Conservation (phyloP, 2,888 invertebrate genomes). For the Zaprionus lineosus region DNA sequence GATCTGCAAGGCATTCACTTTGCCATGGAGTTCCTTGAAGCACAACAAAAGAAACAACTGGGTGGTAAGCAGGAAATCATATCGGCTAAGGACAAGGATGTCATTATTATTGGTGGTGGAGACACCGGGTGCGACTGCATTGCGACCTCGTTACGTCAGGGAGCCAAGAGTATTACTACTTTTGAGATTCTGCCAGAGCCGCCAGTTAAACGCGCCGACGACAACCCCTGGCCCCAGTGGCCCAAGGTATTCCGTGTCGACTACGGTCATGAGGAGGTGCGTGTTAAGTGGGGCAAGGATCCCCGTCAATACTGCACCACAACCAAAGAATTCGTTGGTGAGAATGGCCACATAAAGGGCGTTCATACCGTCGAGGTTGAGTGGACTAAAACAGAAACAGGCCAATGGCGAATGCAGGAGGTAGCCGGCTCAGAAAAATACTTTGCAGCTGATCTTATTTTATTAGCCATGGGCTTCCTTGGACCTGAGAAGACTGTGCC, state of each 20-base stretch:
- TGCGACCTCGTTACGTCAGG: slow-evolving; percentile 96
- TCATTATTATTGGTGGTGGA: slow-evolving; percentile 94
- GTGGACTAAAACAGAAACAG: slow-evolving; percentile 95
- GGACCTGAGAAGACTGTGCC: slow-evolving; percentile 96
- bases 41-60: slow-evolving; percentile 97
- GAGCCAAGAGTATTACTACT: slow-evolving; percentile 93
- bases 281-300: slow-evolving; percentile 94
- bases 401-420: slow-evolving; percentile 97
- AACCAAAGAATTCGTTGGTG: slow-evolving; percentile 96
- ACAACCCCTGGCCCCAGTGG: slow-evolving; percentile 99
- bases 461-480: slow-evolving; percentile 99
- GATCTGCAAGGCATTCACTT: slow-evolving; percentile 96
- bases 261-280: slow-evolving; percentile 99
- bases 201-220: slow-evolving; percentile 89
- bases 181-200: slow-evolving; percentile 99
- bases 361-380: slow-evolving; percentile 95
- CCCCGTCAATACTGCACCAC: slow-evolving; percentile 96
- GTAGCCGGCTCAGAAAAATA: slow-evolving; percentile 90
- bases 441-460: slow-evolving; percentile 93
- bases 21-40: slow-evolving; percentile 98
- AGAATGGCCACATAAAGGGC: slow-evolving; percentile 94
- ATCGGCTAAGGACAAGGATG: slow-evolving; percentile 95
- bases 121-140: slow-evolving; percentile 99
- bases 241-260: slow-evolving; percentile 98
- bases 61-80: slow-evolving; percentile 86